Percentiles rank a stretch among this genome's conserved stretches.
Conservation (phyloP, 1,140 invertebrate genomes). For the Drosophila ficusphila region DNA sequence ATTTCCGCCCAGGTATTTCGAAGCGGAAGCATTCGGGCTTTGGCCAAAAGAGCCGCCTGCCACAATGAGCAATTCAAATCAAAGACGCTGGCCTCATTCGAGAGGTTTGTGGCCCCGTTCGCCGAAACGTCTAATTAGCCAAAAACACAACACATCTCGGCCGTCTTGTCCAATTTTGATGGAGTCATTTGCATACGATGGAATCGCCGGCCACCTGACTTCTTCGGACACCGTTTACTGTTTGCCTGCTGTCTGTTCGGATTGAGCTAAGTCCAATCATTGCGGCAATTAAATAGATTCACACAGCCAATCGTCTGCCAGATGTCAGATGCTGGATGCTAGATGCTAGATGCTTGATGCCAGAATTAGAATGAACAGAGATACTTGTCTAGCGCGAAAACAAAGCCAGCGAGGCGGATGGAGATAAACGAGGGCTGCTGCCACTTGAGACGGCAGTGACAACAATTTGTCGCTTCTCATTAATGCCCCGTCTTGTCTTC, state of each 20-base stretch:
- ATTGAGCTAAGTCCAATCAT: constrained; percentile 1
- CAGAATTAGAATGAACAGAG: constrained; percentile 1
- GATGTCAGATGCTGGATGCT: constrained; percentile 1
- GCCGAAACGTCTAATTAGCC: constrained; percentile 35
- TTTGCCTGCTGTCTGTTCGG: background rate
- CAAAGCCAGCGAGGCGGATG: constrained; percentile 11
- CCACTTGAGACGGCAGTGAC: constrained; percentile 65
- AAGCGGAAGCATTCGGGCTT: constrained; percentile 35
- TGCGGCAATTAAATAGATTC: constrained; percentile 3
- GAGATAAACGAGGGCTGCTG: constrained; percentile 17
- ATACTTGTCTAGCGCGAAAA: background rate
- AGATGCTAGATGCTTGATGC: background rate
- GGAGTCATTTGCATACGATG: constrained; percentile 33
- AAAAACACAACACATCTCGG: background rate
- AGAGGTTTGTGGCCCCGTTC: constrained; percentile 14
- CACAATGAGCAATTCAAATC: constrained; percentile 25
- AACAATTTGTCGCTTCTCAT: constrained; percentile 67
- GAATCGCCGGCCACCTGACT: background rate
- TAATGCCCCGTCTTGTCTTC: constrained; percentile 10
- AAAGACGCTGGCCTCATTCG: constrained; percentile 21
- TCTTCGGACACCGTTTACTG: background rate
- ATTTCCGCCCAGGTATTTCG: constrained; percentile 37
- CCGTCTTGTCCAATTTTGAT: constrained; percentile 33
- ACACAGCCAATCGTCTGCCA: constrained; percentile 2
- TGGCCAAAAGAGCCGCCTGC: constrained; percentile 34